A percentile compares a stretch with the other conserved stretches of the same genome.
Evolutionary conservation across 2,888 invertebrate species (phyloP).

Genomic region (Meliscaeva auricollis): DNA sequence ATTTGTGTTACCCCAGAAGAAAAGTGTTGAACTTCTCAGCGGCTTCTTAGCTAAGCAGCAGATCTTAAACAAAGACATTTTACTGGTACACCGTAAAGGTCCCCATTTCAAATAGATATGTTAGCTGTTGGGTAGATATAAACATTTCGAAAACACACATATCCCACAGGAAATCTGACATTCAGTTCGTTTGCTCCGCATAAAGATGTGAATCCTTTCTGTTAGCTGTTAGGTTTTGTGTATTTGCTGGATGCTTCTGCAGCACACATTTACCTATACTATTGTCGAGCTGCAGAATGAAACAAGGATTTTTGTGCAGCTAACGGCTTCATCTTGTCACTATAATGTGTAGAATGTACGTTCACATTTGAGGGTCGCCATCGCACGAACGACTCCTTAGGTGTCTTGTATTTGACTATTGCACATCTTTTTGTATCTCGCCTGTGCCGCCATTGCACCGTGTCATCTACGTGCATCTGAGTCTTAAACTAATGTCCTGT

Average conservation of each 20-base stretch:
- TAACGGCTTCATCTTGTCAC: conserved; percentile 51
- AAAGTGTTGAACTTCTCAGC: conserved; percentile 51
- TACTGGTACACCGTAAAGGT: conserved; percentile 33
- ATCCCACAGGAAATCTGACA: conserved; percentile 45
- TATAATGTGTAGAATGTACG: conserved; percentile 32
- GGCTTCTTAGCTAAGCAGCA: conserved; percentile 46
- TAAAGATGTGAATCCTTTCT: conserved; percentile 41
- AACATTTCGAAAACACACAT: conserved; percentile 38
- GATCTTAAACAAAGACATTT: conserved; percentile 53
- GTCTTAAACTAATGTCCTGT: conserved; percentile 48
- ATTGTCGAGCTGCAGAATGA: conserved; percentile 30
- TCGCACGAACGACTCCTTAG: conserved; percentile 46
- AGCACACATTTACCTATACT: background rate
- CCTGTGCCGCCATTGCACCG: background rate
- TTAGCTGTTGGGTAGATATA: conserved; percentile 29
- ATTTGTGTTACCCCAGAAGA: conserved; percentile 28
- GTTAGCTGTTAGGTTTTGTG: background rate
- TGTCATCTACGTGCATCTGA: conserved; percentile 21
- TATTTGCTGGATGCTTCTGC: background rate
- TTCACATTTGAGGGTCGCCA: conserved; percentile 32
- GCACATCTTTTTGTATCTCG: conserved; percentile 3
- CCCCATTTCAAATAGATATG: conserved; percentile 33
- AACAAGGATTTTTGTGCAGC: conserved; percentile 33
- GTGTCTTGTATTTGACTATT: conserved; percentile 47
- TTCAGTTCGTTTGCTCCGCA: conserved; percentile 39